Percentiles rank a stretch among this genome's conserved stretches.
phyloP scores from a whole-genome alignment of 2,113 vertebrate species.

The Pseudopipra pipra region DNA sequence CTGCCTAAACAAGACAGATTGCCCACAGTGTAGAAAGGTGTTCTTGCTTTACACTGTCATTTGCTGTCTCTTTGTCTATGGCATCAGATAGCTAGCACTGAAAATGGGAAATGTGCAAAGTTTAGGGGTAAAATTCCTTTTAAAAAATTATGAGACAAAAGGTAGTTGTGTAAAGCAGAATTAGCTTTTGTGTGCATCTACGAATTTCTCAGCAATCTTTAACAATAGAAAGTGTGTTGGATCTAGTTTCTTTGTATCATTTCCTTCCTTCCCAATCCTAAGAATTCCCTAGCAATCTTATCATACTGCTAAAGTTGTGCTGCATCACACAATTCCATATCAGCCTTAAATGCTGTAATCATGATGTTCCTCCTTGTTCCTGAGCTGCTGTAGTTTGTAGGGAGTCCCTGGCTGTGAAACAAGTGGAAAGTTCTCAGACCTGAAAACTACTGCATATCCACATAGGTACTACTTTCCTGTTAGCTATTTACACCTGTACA shows the following conservation, averaged over 20 bases:
- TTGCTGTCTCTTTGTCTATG: neutral
- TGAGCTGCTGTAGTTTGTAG: neutral
- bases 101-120: neutral
- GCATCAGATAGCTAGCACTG: neutral
- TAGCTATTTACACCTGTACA: neutral
- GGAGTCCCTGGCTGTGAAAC: neutral
- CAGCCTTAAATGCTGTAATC: neutral
- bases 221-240: neutral
- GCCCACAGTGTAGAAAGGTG: neutral
- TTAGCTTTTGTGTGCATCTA: too few relatives aligned
- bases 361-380: neutral
- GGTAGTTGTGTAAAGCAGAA: neutral
- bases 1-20: neutral
- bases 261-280: neutral
- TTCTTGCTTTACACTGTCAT: neutral
- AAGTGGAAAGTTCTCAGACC: neutral
- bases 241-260: neutral
- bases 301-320: neutral
- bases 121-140: neutral
- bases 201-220: neutral
- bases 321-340: neutral
- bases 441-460: neutral
- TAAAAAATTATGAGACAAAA: neutral
- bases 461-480: neutral
- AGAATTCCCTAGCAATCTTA: neutral